A percentile compares a stretch with the other conserved stretches of the same genome.
phyloP scores from a whole-genome alignment of 2,797 vertebrate species.

The Salarias fasciatus region DNA sequence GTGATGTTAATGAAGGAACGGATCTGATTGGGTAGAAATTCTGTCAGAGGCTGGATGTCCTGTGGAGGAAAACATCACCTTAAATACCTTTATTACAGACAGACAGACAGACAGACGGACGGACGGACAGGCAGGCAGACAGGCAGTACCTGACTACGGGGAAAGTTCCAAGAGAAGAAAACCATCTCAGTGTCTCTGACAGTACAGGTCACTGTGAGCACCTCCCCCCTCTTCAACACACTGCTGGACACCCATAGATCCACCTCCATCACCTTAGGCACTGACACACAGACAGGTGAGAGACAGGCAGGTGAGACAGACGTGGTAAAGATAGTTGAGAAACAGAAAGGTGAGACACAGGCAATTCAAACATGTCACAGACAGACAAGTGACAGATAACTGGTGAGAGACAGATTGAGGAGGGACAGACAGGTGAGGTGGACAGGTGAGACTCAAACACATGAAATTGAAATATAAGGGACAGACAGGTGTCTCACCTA shows the following conservation, averaged over 20 bases:
- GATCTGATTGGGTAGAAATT: constrained; percentile 81
- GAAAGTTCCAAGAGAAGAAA: constrained; percentile 88
- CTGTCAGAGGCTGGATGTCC: constrained; percentile 83
- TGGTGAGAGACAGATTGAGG: background rate
- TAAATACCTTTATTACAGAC: too few species aligned
- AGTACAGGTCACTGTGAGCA: constrained; percentile 85
- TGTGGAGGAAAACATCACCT: constrained; percentile 34
- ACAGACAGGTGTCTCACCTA: constrained; percentile 77
- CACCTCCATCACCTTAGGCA: constrained; percentile 67
- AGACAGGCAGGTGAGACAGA: background rate
- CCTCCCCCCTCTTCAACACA: constrained; percentile 85
- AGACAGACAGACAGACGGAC: background rate
- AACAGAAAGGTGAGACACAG: too few species aligned
- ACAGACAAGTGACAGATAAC: background rate
- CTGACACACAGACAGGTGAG: constrained; percentile 43
- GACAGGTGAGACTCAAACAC: too few species aligned
- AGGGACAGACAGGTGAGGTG: background rate
- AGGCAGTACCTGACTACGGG: constrained; percentile 81
- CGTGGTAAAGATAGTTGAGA: too few species aligned
- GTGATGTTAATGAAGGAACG: constrained; percentile 87
- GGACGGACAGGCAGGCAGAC: background rate
- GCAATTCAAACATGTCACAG: too few species aligned
- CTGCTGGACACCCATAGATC: constrained; percentile 81
- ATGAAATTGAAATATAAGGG: too few species aligned
- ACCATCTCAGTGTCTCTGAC: constrained; percentile 84